Evolutionary conservation across 2,888 invertebrate genomes (phyloP), one percentile per base, ranked within the genome.

Genomic region (Drosophila longiperda): DNA sequence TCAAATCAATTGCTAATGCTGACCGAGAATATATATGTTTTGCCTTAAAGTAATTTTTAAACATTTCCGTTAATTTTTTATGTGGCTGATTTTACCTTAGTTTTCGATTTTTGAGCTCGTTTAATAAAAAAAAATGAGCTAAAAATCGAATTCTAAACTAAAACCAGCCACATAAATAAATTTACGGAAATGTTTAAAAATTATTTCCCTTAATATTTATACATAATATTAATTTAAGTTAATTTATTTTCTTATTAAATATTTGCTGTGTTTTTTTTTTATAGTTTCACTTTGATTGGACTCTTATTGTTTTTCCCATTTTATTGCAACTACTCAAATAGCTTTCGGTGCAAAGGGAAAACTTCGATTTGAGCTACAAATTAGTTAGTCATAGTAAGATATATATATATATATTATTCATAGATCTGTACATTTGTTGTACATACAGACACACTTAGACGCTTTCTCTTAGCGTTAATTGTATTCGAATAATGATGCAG

Each of bases 401-500:
- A 33, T 34, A 36, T 36, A 36, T 36, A 45, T 15, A 8, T 3
- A 45, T 15, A 45, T 20, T 33, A n/a, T 15, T 38, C 29, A 58
- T 55, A 42, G 23, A 45, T 38, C 8, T 17, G 38, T 53, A 59
- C 34, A 45, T 29, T 29, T 29, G 29, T 29, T 29, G 29, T 45
- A 75, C 49, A 62, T 34, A 66, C 45, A 49, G 26, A 49, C 26
- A 49, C 36, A 40, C 42, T 53, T 12, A 8, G 49, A 50, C 59
- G 67, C 81, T 78, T 73, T 78, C 78, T 77, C 82, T 76, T 64
- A 70, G 73, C 82, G 79, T 85, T 90, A 89, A 89, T 89, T 90
- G 89, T 90, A 83, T 86, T 78, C 88, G 74, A 82, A 86, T 82
- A 78, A 90, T 82, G 81, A 79, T 77, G 79, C 78, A 72, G 83